Evolutionary conservation across 2,113 vertebrate genomes (phyloP), one percentile per base, ranked within the genome.

Genomic region (Alethe diademata): DNA sequence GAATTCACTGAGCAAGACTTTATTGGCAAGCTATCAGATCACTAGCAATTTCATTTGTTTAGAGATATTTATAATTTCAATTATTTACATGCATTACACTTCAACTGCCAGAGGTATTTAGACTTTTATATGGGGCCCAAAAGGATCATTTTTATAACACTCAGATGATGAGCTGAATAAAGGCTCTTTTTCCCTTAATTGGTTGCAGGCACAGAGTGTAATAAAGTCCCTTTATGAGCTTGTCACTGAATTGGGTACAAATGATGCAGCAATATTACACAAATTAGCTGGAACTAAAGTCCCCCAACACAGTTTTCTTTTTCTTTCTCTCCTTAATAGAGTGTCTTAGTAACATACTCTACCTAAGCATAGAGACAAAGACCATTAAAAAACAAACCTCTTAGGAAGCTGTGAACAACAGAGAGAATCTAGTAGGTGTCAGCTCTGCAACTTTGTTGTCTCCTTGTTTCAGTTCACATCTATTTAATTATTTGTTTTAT

Each of bases 71-170:
- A 42, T 88, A 90, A 94, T 95, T 94, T 74, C 80, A 93, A 95
- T 94, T 95, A 94, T 95, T 95, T 96, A 78, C 67, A 56, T 57
- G 53, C 33, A 86, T 16, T 45, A 67, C 78, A 78, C 38, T 92
- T 47, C 81, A 95, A 64, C 54, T 90, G 91, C 84, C 85, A 95
- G 94, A 95, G 70, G 71, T 85, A 92, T 82, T 94, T 92, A 92
- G 47, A 78, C 36, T 95, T 85, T 65, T 22, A 95, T 95, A 90
- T 74, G 61, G 71, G 36, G 26, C 71, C 83, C 71, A 87, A 72
- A 95, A 95, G 57, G 47, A 94, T 91, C 54, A 78, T 95, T 92
- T 85, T 96, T 92, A 91, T 96, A 95, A 87, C 54, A 92, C 79
- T 79, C 70, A 54, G n/a, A 54, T 91, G 83, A 83, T 88, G 92